Conservation (phyloP, 1,140 invertebrate genomes). For the Paracyclopina nana region DNA sequence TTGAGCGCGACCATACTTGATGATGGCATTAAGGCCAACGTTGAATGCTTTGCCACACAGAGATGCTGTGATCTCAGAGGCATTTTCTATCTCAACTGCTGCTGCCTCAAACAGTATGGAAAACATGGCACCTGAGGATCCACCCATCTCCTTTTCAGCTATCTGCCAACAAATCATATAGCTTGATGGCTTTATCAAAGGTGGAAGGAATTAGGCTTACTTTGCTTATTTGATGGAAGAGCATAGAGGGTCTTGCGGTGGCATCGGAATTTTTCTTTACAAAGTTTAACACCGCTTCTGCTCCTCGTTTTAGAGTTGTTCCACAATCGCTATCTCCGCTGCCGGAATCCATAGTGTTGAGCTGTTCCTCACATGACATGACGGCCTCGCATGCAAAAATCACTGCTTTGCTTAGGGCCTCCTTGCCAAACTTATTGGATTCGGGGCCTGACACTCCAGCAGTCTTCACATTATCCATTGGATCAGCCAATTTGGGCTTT, state of each 20-base stretch:
- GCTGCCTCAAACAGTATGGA: conserved; percentile 46
- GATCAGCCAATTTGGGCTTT: conserved; percentile 18
- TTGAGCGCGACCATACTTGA: conserved; percentile 48
- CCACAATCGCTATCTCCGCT: conserved; percentile 68
- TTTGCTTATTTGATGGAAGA: too few species aligned
- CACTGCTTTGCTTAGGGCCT: conserved; percentile 19
- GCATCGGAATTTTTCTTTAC: too few species aligned
- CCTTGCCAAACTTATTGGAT: conserved; percentile 28
- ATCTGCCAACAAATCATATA: conserved; percentile 39
- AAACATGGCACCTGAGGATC: conserved; percentile 47
- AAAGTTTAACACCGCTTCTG: conserved; percentile 31
- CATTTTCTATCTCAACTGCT: conserved; percentile 21
- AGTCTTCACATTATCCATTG: conserved; percentile 24
- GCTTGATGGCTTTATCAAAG: conserved; percentile 29
- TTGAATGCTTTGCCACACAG: conserved; percentile 7
- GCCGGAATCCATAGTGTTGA: conserved; percentile 49
- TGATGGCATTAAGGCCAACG: conserved; percentile 35
- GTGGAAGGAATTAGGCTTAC: too few species aligned
- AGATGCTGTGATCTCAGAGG: not conserved
- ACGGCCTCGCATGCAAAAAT: conserved; percentile 14
- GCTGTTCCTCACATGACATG: conserved; percentile 11
- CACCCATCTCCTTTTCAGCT: conserved; percentile 43
- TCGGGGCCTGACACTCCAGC: conserved; percentile 33
- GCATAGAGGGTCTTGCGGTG: too few species aligned
- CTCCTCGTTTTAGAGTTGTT: conserved; percentile 42